Evolutionary conservation across 2,113 vertebrate species (phyloP).

Genomic region (Sterna hirundo): DNA sequence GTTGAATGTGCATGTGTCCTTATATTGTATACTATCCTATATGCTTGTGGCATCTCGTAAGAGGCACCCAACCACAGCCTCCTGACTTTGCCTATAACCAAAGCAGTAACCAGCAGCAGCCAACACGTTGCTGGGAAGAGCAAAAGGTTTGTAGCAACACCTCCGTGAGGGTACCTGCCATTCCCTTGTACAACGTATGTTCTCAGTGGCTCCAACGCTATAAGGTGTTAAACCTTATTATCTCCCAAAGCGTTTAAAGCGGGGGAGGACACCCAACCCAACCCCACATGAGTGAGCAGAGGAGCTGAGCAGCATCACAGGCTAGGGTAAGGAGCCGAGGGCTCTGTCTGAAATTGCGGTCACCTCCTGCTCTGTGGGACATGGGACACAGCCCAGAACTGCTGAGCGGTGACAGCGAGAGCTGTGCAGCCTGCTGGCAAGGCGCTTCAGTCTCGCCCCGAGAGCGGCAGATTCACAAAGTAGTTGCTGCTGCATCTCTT

Average conservation of each 20-base stretch:
- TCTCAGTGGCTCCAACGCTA: not conserved
- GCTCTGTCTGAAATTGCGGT: not conserved
- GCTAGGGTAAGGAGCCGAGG: not conserved
- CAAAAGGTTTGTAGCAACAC: not conserved
- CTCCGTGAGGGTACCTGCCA: not conserved
- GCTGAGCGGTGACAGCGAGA: not conserved
- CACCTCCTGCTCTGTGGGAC: not conserved
- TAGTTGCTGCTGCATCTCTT: not conserved
- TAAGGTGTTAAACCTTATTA: not conserved
- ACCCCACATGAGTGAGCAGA: not conserved
- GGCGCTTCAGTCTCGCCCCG: not conserved
- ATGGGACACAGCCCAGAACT: not conserved
- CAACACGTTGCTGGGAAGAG: not conserved
- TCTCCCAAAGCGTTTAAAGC: not conserved
- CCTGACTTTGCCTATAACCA: not conserved
- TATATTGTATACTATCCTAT: not conserved
- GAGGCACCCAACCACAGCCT: not conserved
- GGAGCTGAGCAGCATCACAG: not conserved
- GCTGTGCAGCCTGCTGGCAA: not conserved
- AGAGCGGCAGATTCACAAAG: not conserved
- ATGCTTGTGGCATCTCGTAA: fast-evolving
- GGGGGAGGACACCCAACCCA: not conserved
- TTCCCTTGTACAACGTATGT: not conserved
- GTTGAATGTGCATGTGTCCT: not conserved
- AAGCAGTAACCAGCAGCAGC: not conserved